Conservation (phyloP, 2,888 invertebrate genomes). For the Trichogramma dendrolimi region DNA sequence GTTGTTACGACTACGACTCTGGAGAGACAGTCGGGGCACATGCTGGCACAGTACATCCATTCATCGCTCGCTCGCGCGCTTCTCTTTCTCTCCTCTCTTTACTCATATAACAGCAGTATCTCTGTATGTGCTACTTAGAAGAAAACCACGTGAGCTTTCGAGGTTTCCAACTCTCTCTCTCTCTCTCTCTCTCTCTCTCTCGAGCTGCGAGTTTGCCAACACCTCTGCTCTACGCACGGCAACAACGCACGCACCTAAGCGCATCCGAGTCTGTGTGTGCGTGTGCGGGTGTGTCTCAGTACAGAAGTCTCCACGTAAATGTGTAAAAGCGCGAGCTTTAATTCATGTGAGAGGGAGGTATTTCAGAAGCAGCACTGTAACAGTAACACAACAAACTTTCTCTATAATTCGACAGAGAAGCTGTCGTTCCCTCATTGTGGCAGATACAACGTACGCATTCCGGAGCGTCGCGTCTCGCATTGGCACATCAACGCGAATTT, state of each 20-base stretch:
- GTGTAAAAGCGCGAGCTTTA: conserved; percentile 12
- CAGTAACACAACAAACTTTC: conserved; percentile 12
- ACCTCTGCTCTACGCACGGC: background rate
- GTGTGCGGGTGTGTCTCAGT: background rate
- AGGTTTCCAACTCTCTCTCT: no score
- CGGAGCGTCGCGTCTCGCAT: conserved; percentile 17
- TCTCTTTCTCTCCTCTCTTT: background rate
- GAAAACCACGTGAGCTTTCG: conserved; percentile 5
- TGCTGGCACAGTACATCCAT: background rate
- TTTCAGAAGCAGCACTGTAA: background rate
- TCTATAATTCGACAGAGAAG: conserved; percentile 15
- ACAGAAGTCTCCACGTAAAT: conserved; percentile 3
- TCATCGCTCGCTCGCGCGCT: background rate
- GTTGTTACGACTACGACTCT: background rate
- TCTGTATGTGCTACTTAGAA: background rate
- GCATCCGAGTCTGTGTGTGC: background rate
- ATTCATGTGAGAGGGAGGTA: conserved; percentile 11
- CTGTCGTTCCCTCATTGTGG: conserved; percentile 1
- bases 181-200: no score
- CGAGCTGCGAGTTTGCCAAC: background rate
- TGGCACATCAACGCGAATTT: conserved; percentile 38
- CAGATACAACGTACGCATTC: no score
- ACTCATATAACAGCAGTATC: background rate
- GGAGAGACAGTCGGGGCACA: background rate
- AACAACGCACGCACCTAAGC: background rate